A percentile compares a stretch with the other conserved stretches of the same genome.
These are phyloP conservation scores for Noctua pronuba DNA, from an alignment of 2,888 invertebrate species.

Conservation along the genomic window DNA sequence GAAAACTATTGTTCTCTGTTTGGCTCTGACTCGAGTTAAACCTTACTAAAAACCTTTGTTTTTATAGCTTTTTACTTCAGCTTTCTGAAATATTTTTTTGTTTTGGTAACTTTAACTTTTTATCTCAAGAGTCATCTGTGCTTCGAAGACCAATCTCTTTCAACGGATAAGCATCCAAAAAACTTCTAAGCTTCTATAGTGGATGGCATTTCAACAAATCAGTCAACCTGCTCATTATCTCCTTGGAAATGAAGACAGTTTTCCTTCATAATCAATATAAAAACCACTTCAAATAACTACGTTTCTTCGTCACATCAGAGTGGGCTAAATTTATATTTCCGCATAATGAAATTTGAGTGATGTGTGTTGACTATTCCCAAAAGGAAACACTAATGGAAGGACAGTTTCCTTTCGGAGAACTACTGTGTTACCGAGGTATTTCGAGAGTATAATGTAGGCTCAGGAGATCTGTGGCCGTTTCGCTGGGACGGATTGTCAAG, in stretches of 20 bases:
- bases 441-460: conserved; percentile 66
- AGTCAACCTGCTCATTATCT: conserved; percentile 19
- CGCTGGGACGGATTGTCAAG: conserved; percentile 7
- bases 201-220: conserved; percentile 41
- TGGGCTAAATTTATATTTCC: conserved; percentile 75
- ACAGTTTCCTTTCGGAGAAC: conserved; percentile 78
- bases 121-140: not conserved
- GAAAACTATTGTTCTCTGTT: not conserved
- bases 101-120: not conserved
- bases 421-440: conserved; percentile 70
- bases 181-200: not conserved
- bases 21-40: not conserved
- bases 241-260: conserved; percentile 25
- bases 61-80: not conserved
- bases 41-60: not conserved
- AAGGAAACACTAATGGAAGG: conserved; percentile 79
- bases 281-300: conserved; percentile 56
- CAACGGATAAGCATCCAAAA: not conserved
- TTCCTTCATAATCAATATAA: conserved; percentile 61
- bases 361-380: conserved; percentile 73
- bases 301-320: conserved; percentile 59
- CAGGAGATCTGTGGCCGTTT: conserved; percentile 34
- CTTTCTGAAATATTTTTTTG: not conserved
- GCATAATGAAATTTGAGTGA: conserved; percentile 76
- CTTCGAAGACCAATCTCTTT: not conserved